Percentiles rank a stretch among this genome's conserved stretches.
These are phyloP conservation scores for Hiodon alosoides DNA, from an alignment of 2,113 vertebrate species.

Conservation along the genomic window DNA sequence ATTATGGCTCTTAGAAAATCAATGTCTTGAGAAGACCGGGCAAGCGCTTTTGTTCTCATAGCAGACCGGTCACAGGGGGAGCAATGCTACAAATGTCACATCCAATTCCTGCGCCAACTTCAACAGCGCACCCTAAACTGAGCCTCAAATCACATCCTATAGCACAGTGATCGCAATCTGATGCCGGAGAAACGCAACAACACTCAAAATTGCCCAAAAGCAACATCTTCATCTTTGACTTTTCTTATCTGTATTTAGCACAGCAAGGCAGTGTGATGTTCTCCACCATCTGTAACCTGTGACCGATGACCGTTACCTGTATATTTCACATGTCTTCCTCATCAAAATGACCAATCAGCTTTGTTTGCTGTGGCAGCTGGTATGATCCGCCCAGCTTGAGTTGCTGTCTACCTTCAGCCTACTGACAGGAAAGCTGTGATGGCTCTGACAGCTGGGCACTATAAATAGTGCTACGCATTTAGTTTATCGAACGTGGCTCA, in stretches of 20 bases:
- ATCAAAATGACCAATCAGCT: background rate
- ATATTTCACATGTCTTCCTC: background rate
- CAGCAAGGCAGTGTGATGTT: background rate
- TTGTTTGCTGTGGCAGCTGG: background rate
- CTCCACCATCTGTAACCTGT: background rate
- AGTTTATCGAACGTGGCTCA: background rate
- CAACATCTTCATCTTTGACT: background rate
- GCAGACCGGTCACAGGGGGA: no score
- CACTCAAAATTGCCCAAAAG: background rate
- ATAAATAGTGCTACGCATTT: background rate
- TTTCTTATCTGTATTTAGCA: no score
- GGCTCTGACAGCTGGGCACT: background rate
- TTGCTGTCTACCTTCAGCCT: background rate
- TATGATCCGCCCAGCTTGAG: background rate
- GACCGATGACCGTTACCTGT: background rate
- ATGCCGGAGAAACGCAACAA: background rate
- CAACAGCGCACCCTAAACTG: background rate
- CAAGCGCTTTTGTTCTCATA: background rate
- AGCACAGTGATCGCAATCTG: slow-evolving; percentile 4
- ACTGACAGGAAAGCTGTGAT: background rate
- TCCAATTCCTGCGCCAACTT: slow-evolving; percentile 9
- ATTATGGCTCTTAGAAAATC: slow-evolving; percentile 19
- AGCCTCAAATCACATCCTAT: slow-evolving; percentile 3
- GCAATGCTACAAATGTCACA: slow-evolving; percentile 7
- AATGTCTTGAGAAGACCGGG: slow-evolving; percentile 12